Conservation (phyloP, 2,113 vertebrate species). For the Rostratula benghalensis region DNA sequence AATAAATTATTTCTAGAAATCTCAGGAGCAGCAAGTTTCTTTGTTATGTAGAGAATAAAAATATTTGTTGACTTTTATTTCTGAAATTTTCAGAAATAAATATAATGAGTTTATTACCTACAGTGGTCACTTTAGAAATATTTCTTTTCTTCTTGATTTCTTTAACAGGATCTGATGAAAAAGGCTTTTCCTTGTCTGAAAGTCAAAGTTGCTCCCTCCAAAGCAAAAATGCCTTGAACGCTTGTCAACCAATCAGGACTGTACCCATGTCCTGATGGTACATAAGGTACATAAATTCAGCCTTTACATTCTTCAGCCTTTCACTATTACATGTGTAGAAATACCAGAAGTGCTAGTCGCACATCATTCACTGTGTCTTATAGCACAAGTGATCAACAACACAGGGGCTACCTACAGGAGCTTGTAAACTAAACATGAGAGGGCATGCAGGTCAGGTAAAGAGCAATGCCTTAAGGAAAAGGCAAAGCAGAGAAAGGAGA, state of each 20-base stretch:
- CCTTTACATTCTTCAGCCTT: neutral
- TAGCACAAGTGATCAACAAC: neutral
- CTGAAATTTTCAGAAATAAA: neutral
- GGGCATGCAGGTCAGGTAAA: neutral
- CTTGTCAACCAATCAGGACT: neutral
- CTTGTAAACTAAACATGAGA: neutral
- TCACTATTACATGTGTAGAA: neutral
- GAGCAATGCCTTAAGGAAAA: neutral
- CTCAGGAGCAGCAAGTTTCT: neutral
- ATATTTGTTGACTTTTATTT: neutral
- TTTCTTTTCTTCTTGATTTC: neutral
- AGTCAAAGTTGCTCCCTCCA: neutral
- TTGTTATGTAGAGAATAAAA: neutral
- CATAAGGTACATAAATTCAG: no score
- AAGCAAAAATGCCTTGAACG: neutral
- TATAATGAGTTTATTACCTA: neutral
- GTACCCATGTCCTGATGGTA: accelerated
- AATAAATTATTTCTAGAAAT: neutral
- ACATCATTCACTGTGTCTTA: neutral
- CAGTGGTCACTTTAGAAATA: neutral
- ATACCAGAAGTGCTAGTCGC: neutral
- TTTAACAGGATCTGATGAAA: neutral
- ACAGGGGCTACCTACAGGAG: neutral
- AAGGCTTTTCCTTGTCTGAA: neutral
- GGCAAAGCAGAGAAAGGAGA: neutral